Evolutionary conservation across 2,888 invertebrate genomes (phyloP), one percentile per base, ranked within the genome.

Genomic region (Drosophila paucipuncta): DNA sequence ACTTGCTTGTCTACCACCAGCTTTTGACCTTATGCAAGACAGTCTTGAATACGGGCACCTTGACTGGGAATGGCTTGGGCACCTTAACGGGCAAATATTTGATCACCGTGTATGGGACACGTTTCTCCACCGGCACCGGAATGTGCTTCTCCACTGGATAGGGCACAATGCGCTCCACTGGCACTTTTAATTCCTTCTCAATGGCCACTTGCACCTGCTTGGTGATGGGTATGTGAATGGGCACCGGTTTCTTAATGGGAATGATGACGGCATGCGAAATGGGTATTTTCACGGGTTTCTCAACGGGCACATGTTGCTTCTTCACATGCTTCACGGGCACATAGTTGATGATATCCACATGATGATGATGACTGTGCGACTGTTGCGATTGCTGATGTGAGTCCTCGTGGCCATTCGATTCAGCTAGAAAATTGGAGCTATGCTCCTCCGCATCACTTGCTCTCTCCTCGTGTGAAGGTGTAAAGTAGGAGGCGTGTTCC

Each of bases 11-110:
- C 35, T 83, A 93, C 92, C 92, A 92, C 91, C 91, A 91, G 39
- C 92, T 85, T 66, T 93, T 93, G 37, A 93, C 91, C 90, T 95
- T 95, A 83, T 95, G 95, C 77, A 95, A 94, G 65, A 95, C 94
- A 66, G 95, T 95, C 87, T 95, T 95, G 84, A 95, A 94, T 13
- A 96, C 95, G 67, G 96, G 96, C 72, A 97, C 95, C 91, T 96
- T 96, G 3, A 97, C 96, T 30, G 97, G 97, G 92, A 96, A 97
- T 0, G 97, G 97, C 82, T 96, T 96, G 37, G 97, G 96, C 39
- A 97, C 95, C 81, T 96, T 95, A 4, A 97, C 96, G 68, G 96
- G 95, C 13, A 96, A 95, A 65, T 97, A 97, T 86, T 96, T 96
- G 87, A 96, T 95, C 10, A 97, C 95, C 67, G 95, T 95, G 81